A percentile compares a stretch with the other conserved stretches of the same genome.
phyloP scores from a whole-genome alignment of 2,113 vertebrate genomes.

The Azemiops feae region DNA sequence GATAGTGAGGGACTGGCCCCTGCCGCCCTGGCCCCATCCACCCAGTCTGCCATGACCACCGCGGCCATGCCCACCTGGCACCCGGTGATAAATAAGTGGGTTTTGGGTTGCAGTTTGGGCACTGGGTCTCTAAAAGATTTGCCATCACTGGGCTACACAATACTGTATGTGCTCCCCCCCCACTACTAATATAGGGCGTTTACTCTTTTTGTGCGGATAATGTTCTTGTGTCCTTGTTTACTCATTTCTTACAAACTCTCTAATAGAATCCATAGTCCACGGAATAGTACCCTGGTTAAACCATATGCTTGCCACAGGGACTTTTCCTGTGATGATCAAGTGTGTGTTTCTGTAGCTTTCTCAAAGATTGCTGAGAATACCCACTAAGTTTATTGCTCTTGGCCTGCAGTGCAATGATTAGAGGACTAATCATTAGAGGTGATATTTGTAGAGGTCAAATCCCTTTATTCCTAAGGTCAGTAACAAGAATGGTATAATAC shows the following conservation, averaged over 20 bases:
- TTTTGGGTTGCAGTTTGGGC: too few relatives aligned
- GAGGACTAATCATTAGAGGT: background rate
- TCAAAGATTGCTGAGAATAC: background rate
- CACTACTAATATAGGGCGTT: background rate
- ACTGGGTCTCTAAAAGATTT: too few relatives aligned
- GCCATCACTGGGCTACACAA: too few relatives aligned
- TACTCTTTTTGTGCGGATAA: background rate
- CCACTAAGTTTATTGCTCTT: background rate
- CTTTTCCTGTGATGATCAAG: background rate
- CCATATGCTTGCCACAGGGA: background rate
- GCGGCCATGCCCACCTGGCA: too few relatives aligned
- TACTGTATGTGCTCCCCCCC: background rate
- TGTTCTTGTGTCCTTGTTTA: background rate
- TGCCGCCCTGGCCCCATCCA: too few relatives aligned
- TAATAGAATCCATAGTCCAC: background rate
- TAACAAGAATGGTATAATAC: background rate
- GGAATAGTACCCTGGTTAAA: background rate
- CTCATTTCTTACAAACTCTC: background rate
- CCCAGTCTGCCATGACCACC: too few relatives aligned
- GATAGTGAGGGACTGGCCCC: too few relatives aligned
- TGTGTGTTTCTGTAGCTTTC: background rate
- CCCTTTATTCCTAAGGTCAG: background rate
- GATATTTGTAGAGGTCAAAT: background rate
- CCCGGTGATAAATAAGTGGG: too few relatives aligned
- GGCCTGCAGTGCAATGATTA: background rate